These are phyloP conservation scores for Brachystomella parvula DNA, from an alignment of 1,140 invertebrate species.

Conservation along the genomic window DNA sequence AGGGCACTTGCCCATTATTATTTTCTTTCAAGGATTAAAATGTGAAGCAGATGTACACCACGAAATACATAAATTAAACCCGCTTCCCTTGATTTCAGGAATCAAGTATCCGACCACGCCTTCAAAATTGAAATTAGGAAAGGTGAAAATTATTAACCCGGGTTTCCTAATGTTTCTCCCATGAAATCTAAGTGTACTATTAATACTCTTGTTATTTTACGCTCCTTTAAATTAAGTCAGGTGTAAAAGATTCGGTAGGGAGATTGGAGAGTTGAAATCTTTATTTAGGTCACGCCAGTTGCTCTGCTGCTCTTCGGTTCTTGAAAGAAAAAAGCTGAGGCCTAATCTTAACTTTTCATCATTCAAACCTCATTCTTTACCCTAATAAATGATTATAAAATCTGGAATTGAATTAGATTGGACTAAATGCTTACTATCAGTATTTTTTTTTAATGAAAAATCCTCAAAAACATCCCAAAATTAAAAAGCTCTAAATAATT, in stretches of 20 bases:
- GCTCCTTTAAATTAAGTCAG: background rate
- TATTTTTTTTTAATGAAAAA: too few relatives aligned
- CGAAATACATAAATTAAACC: background rate
- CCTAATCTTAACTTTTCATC: background rate
- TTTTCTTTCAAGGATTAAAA: background rate
- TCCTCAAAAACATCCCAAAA: constrained; percentile 1
- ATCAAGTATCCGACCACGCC: too few relatives aligned
- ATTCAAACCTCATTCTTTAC: background rate
- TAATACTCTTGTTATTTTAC: background rate
- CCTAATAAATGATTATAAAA: background rate
- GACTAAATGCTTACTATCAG: too few relatives aligned
- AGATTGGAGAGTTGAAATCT: background rate
- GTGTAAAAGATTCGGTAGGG: too few relatives aligned
- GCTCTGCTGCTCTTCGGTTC: background rate
- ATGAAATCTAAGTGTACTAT: too few relatives aligned
- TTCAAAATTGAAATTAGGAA: background rate
- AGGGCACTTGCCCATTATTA: background rate
- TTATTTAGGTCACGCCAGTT: background rate
- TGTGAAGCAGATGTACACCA: background rate
- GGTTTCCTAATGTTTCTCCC: background rate
- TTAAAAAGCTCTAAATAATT: too few relatives aligned
- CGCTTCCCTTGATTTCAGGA: background rate
- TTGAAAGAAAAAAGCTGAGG: background rate
- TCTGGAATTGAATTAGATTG: background rate
- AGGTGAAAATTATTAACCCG: background rate